These are phyloP conservation scores for Uloborus diversus DNA, from an alignment of 1,140 invertebrate genomes.

Conservation along the genomic window DNA sequence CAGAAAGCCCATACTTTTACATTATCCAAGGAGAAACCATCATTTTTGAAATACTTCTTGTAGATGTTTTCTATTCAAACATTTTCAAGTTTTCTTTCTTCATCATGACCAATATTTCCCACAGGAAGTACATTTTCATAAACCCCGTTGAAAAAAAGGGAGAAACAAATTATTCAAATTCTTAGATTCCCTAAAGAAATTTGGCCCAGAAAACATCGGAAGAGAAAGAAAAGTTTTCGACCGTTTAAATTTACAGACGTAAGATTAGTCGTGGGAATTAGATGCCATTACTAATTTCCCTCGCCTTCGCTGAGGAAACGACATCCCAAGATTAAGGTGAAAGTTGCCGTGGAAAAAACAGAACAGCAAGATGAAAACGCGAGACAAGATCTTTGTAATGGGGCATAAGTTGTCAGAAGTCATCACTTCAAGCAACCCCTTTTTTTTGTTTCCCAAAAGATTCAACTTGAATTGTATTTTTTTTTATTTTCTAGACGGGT, in stretches of 20 bases:
- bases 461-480: conserved; percentile 15
- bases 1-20: no score
- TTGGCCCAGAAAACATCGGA: conserved; percentile 40
- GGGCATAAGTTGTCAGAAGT: conserved; percentile 49
- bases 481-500: conserved; percentile 29
- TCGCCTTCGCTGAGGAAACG: conserved; percentile 20
- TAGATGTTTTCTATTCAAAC: background rate
- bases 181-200: conserved; percentile 27
- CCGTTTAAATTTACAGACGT: conserved; percentile 55
- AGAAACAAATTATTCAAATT: conserved; percentile 51
- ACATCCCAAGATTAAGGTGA: conserved; percentile 37
- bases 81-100: conserved; percentile 15
- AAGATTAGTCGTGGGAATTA: conserved; percentile 52
- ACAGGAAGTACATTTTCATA: conserved; percentile 48
- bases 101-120: conserved; percentile 49
- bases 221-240: conserved; percentile 20
- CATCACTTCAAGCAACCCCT: conserved; percentile 26
- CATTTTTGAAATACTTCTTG: background rate
- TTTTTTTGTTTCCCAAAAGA: conserved; percentile 28
- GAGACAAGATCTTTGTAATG: conserved; percentile 47
- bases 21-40: background rate
- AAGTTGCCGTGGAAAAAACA: conserved; percentile 13
- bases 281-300: conserved; percentile 54
- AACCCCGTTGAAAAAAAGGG: conserved; percentile 37
- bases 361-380: conserved; percentile 17